Evolutionary conservation across 2,888 invertebrate species (phyloP), one percentile per base, ranked within the genome.

Genomic region (Mallateleia sp.): DNA sequence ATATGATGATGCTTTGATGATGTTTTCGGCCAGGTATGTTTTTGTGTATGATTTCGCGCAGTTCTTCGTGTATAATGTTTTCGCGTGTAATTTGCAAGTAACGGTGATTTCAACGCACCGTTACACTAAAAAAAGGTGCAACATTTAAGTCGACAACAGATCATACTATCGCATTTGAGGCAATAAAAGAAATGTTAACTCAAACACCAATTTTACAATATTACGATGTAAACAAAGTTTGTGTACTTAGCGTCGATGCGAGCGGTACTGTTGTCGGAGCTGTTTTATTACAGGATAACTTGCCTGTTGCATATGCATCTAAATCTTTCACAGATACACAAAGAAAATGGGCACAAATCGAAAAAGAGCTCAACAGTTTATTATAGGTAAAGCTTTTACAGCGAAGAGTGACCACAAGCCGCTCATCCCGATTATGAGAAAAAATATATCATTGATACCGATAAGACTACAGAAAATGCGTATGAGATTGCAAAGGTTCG

Each of bases 371-470:
- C 54, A 75, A 8, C 81, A 90, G 38, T 88, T 81, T 42, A 62
- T 89, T 8, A 8, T 58, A 1, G 89, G 87, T 9, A 89, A 56
- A 88, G 74, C 58, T 60, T 72, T 92, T 11, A 79, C 18, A 28
- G 88, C 93, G 28, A 90, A 93, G 86, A 92, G 90, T 5, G 91
- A 93, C 82, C 92, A 93, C 62, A 90, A 90, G 78, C 92, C 93
- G 14, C 58, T 74, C 0, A 52, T 74, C 1, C 74, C 80, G 1
- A 80, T 85, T 20, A 60, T 80, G 56, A 75, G 28, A 56, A 85
- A 77, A 58, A 60, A 60, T 4, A 69, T 79, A 0, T 45, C 74
- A 4, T 20, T n/a, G 1, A 81, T 74, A 22, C 80, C 80, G 0
- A 38, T 52, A 8, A 22, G 81, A 18, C 60, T 90, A 24, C 89